Base-by-base conservation (phyloP, 2,113 vertebrate genomes). In the Eudorcas thomsonii region DNA sequence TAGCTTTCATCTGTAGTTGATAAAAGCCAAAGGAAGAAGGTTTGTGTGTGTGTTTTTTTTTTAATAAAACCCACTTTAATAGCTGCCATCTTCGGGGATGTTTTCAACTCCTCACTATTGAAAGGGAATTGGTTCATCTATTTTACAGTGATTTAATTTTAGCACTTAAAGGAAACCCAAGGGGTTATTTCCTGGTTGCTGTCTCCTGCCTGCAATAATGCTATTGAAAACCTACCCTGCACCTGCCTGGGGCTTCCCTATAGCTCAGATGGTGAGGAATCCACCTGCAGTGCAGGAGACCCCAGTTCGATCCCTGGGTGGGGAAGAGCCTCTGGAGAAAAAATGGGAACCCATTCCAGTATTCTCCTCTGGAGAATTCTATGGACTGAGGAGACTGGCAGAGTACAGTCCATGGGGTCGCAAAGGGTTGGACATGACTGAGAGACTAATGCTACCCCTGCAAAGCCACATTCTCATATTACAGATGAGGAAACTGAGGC, bases 1-100 rank as follows among this genome's bases (percentile, higher is more conserved):
- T 52, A 60, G 28, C 60, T 94, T 96, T 94, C 71, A 94, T 82
- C 94, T 94, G 92, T 48, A 89, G 52, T 67, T 88, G 83, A 92
- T 78, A 71, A 97, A 96, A 89, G 26, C 13, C 86, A 83, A 94
- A 97, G 33, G 60, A 94, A 93, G 11, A 64, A 85, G 33, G 30
- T 91, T 81, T 36, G 19, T 39, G 5, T 39, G 4, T 59, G 14
- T 54, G 1, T 33, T 10, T 48, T 6, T 52, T n/a, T 52, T 19
- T 78, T 26, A 4, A 59, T 48, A 92, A 94, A 94, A 83, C 19
- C 57, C 48, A 83, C 74, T 92, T 92, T 87, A 94, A 80, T 54
- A 85, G 33, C 74, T 96, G 64, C 45, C 25, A 77, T 96, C 74
- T 96, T 88, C 30, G 50, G 54, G 64, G 48, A 3, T 94, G 36